These are phyloP conservation scores for Colletes gigas DNA, from an alignment of 1,140 invertebrate genomes.

Conservation along the genomic window DNA sequence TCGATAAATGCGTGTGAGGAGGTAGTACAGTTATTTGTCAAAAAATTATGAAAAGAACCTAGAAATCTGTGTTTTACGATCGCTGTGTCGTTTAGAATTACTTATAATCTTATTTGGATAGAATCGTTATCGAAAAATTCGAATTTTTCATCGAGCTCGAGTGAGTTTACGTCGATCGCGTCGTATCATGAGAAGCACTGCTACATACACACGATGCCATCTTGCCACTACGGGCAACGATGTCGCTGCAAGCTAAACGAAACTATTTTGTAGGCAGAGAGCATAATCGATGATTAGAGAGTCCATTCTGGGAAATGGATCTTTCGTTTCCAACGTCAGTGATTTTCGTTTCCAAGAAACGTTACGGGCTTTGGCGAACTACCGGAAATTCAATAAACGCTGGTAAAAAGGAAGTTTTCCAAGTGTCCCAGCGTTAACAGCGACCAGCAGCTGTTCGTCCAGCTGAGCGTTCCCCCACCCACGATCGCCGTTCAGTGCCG, in stretches of 20 bases:
- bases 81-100: background rate
- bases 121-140: background rate
- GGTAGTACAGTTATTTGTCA: too few species aligned
- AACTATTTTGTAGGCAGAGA: background rate
- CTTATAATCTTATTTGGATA: background rate
- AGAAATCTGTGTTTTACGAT: background rate
- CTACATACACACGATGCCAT: conserved; percentile 31
- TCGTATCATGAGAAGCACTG: conserved; percentile 38
- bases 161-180: background rate
- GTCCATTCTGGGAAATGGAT: background rate
- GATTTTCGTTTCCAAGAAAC: background rate
- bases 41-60: too few species aligned
- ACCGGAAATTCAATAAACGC: conserved; percentile 10
- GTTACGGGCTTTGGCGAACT: background rate
- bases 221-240: conserved; percentile 17
- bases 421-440: conserved; percentile 24
- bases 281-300: background rate
- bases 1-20: too few species aligned
- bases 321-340: background rate
- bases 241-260: conserved; percentile 19
- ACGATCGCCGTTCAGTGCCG: conserved; percentile 5
- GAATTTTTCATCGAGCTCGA: background rate
- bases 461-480: conserved; percentile 60
- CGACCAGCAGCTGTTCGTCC: conserved; percentile 64
- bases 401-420: conserved; percentile 36